Evolutionary conservation across 2,113 vertebrate species (phyloP).

Genomic region (Caloenas nicobarica): DNA sequence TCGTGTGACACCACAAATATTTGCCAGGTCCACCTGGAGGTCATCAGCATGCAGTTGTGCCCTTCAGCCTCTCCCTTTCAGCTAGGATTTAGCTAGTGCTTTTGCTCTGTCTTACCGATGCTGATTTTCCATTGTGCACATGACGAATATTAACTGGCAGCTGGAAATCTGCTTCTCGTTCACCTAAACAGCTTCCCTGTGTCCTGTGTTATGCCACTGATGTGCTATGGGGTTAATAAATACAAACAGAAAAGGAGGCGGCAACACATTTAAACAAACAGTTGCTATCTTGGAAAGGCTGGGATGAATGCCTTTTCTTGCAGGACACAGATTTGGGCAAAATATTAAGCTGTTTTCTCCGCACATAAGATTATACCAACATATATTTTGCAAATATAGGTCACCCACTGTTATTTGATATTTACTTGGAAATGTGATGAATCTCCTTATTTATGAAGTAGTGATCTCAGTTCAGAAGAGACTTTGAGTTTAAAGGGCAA

Average conservation of each 20-base stretch:
- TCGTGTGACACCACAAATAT: conserved; percentile 51
- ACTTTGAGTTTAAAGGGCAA: background rate
- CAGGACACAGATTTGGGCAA: background rate
- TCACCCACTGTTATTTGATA: background rate
- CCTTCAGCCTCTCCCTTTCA: conserved; percentile 24
- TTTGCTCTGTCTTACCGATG: background rate
- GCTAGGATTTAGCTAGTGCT: background rate
- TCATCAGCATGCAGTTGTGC: conserved; percentile 21
- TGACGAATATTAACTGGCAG: background rate
- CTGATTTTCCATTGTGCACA: conserved; percentile 5
- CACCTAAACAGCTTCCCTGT: background rate
- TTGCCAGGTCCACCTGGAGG: conserved; percentile 20
- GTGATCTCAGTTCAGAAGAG: background rate
- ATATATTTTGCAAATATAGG: background rate
- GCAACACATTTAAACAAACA: background rate
- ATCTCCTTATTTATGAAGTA: background rate
- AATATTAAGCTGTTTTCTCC: background rate
- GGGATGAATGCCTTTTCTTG: background rate
- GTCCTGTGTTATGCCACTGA: background rate
- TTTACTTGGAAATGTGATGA: background rate
- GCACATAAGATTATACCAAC: background rate
- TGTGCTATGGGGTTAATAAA: background rate
- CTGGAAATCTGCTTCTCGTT: background rate
- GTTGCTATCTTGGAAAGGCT: background rate
- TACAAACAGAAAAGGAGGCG: background rate